A percentile compares a stretch with the other conserved stretches of the same genome.
These are phyloP conservation scores for Aphelenchoides fujianensis DNA, from an alignment of 1,140 invertebrate species.

Conservation along the genomic window DNA sequence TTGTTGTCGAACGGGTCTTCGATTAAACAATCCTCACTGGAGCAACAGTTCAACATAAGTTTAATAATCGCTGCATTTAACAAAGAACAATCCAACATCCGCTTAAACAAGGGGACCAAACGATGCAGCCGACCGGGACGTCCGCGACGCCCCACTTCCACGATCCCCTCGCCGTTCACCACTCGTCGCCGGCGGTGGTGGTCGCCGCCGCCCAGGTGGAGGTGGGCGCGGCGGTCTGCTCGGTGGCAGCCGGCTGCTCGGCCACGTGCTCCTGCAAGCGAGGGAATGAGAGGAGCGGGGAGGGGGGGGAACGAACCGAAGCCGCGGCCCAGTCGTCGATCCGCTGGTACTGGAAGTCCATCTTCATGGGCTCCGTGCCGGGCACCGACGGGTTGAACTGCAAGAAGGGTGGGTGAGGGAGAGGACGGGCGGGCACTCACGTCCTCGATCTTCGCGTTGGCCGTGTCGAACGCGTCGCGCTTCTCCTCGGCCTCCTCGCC, in stretches of 20 bases:
- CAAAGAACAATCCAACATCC: not conserved
- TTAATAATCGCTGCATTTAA: constrained; percentile 4
- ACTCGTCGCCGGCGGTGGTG: not conserved
- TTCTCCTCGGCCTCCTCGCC: constrained; percentile 29
- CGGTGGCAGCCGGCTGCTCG: not conserved
- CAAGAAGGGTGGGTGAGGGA: constrained; percentile 1
- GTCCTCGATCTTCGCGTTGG: constrained; percentile 24
- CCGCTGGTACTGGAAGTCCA: constrained; percentile 40
- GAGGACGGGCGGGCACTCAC: too few species aligned
- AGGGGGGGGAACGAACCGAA: too few species aligned
- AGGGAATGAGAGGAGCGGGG: too few species aligned
- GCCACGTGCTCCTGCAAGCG: not conserved
- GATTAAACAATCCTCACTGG: too few species aligned
- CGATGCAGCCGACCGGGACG: not conserved
- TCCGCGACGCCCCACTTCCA: not conserved
- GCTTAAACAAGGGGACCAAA: not conserved
- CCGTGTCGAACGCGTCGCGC: constrained; percentile 26
- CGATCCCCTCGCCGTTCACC: too few species aligned
- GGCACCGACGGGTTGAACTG: constrained; percentile 7
- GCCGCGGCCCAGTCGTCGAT: constrained; percentile 46
- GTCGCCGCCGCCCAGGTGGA: not conserved
- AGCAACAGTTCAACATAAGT: not conserved
- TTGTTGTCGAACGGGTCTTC: too few species aligned
- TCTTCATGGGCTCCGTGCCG: constrained; percentile 37
- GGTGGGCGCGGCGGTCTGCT: not conserved